Base-by-base conservation (phyloP, 2,797 vertebrate species). In the Manis crassicaudata region DNA sequence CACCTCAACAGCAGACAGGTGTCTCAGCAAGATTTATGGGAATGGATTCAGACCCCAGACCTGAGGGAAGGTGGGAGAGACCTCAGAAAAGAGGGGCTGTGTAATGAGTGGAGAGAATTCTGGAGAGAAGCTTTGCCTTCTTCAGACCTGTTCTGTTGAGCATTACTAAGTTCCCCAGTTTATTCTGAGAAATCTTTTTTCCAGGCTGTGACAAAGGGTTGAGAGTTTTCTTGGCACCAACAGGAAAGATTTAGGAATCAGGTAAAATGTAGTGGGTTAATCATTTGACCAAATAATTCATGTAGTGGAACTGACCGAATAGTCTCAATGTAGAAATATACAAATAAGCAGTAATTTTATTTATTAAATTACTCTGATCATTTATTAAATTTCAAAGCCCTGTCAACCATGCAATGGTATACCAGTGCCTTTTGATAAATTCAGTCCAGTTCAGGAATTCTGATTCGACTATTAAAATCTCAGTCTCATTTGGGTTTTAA, bases 191-290 rank as follows among this genome's bases (percentile, higher is more conserved):
- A 90, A 84, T 5, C 60, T 87, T 25, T 52, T 60, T 73, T 46
- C 92, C 63, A 73, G 52, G 29, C 65, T 35, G 29, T 73, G 50
- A 35, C 63, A 70, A 87, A 85, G 77, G 20, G 13, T 35, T 63
- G 23, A 82, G 92, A 29, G 35, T 18, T 46, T 68, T 95, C 90
- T 84, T 68, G 37, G 37, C 87, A 68, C 52, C 40, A 58, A 91
- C 88, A 54, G 7, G 60, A 72, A 85, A 94, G 79, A 40, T 46
- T 89, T 86, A 91, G n/a, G 20, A 93, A 91, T 72, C 29, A 96
- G 73, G 62, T 43, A 60, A 83, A 73, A 79, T 37, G 18, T 16
- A 20, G 35, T 16, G 25, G 10, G 62, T 50, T 35, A 63, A 83
- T 27, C 80, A 10, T 23, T 90, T 14, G 60, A 17, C 83, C 43